These are phyloP conservation scores for Pluvialis apricaria DNA, from an alignment of 2,113 vertebrate species.

Conservation along the genomic window DNA sequence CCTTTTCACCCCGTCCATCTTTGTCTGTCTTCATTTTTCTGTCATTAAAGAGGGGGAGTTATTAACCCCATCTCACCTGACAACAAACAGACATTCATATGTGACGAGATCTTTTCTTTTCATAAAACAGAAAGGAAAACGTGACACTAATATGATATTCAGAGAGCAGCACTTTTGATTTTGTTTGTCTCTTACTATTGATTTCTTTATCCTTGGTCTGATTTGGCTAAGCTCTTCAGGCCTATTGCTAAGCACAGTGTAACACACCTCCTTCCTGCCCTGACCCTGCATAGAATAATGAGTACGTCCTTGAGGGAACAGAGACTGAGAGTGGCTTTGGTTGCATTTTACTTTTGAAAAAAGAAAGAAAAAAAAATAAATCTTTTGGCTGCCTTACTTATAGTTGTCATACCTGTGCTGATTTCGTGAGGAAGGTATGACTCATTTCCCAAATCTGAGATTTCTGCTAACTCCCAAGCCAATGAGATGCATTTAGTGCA, in stretches of 20 bases:
- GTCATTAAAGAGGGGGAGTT: not conserved
- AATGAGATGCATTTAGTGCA: not conserved
- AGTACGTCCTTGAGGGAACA: not conserved
- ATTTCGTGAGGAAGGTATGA: not conserved
- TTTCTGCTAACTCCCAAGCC: not conserved
- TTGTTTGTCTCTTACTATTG: not conserved
- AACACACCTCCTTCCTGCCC: not conserved
- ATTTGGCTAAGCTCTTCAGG: conserved; percentile 18
- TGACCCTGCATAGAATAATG: not conserved
- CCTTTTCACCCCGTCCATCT: not conserved
- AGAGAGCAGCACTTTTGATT: not conserved
- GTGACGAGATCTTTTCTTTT: not conserved
- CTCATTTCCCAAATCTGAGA: not conserved
- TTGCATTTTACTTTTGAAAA: not conserved
- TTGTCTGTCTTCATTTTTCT: not conserved
- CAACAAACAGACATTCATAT: not conserved
- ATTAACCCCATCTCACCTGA: not conserved
- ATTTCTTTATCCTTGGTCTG: not conserved
- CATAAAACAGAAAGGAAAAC: not conserved
- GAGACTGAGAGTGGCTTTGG: not conserved
- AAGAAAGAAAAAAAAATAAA: not conserved
- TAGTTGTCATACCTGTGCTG: not conserved
- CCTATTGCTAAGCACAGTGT: not conserved
- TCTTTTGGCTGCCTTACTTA: not conserved
- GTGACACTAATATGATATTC: not conserved